Evolutionary conservation across 2,888 invertebrate species (phyloP).

Genomic region (Drosophila emarginata): DNA sequence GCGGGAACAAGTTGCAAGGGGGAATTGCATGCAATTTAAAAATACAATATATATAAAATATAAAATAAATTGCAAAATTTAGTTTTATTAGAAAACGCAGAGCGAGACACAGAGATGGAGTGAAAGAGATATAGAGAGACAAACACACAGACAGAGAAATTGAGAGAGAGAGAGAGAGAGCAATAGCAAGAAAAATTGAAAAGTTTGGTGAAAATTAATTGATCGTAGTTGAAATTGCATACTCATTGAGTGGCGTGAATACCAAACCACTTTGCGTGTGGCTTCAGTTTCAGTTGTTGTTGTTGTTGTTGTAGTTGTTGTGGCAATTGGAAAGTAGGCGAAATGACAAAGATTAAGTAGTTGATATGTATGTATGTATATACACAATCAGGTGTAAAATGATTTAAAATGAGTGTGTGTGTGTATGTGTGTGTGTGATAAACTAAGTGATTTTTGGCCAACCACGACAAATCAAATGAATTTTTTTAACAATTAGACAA

Average conservation of each 20-base stretch:
- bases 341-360: conserved; percentile 15
- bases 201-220: conserved; percentile 43
- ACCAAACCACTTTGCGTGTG: conserved; percentile 81
- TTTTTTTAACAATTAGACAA: background rate
- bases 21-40: conserved; percentile 39
- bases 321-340: conserved; percentile 37
- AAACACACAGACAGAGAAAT: no score
- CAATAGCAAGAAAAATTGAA: conserved; percentile 31
- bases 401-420: conserved; percentile 18
- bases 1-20: conserved; percentile 24
- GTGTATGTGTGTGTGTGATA: no score
- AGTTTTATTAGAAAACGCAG: conserved; percentile 48
- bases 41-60: conserved; percentile 31
- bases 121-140: conserved; percentile 3
- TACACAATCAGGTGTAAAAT: background rate
- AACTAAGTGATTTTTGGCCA: conserved; percentile 1
- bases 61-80: conserved; percentile 63
- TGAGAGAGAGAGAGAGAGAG: conserved; percentile 22
- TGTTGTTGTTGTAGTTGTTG: conserved; percentile 52
- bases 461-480: conserved; percentile 6
- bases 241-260: conserved; percentile 82
- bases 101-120: conserved; percentile 45
- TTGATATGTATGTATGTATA: conserved; percentile 6
- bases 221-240: conserved; percentile 67
- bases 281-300: conserved; percentile 50